A percentile compares a stretch with the other conserved stretches of the same genome.
Conservation (phyloP, 2,888 invertebrate species). For the Imbricaverruca yamaguchii region DNA sequence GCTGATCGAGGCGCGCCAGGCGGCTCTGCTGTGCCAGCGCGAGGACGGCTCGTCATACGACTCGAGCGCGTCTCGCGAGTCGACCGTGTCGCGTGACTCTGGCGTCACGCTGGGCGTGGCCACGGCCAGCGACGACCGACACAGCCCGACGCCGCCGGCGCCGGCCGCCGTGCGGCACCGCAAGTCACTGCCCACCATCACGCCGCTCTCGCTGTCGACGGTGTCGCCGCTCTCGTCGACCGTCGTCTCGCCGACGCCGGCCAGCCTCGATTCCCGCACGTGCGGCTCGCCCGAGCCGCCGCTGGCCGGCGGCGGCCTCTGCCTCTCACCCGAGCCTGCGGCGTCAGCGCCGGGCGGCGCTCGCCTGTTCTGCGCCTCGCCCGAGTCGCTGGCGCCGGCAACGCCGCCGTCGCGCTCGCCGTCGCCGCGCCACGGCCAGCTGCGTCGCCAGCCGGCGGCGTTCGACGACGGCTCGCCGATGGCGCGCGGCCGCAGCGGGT, state of each 20-base stretch:
- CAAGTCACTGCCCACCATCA: background rate
- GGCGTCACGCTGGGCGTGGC: background rate
- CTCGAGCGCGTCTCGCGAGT: background rate
- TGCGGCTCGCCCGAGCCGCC: slow-evolving; percentile 23
- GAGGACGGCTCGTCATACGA: background rate
- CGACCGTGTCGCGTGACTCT: background rate
- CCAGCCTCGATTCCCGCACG: slow-evolving; percentile 24
- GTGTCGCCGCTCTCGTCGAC: no score
- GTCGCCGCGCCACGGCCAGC: slow-evolving; percentile 63
- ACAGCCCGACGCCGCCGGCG: background rate
- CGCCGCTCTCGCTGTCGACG: slow-evolving; percentile 29
- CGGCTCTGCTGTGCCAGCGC: background rate
- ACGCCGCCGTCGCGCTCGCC: slow-evolving; percentile 43
- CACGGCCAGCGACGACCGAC: background rate
- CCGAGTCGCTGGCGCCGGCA: background rate
- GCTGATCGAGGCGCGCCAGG: slow-evolving; percentile 15
- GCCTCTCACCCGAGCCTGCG: slow-evolving; percentile 31
- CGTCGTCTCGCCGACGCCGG: background rate
- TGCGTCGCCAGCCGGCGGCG: slow-evolving; percentile 57
- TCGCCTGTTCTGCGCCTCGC: slow-evolving; percentile 27
- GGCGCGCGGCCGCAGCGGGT: slow-evolving; percentile 44
- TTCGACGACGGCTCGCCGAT: slow-evolving; percentile 57
- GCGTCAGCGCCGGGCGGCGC: slow-evolving; percentile 30
- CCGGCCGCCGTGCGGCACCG: background rate
- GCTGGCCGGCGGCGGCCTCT: slow-evolving; percentile 25